A percentile compares a stretch with the other conserved stretches of the same genome.
phyloP scores from a whole-genome alignment of 2,113 vertebrate species.

The Carassius carassius region DNA sequence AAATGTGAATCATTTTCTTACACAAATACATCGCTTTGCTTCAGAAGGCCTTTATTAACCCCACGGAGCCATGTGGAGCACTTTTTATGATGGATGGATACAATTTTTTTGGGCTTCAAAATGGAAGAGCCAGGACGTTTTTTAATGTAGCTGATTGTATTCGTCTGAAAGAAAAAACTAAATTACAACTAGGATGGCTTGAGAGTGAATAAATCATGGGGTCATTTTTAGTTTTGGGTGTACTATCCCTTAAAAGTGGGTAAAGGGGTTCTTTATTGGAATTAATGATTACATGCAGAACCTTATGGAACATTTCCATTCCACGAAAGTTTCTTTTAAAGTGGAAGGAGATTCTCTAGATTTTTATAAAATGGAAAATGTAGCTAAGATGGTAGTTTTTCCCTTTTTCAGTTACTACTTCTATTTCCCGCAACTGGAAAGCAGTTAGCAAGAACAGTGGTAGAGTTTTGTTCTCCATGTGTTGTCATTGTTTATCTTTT shows the following conservation, averaged over 20 bases:
- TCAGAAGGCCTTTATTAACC: no score
- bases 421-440: neutral
- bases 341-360: neutral
- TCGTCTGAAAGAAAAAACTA: no score
- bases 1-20: no score
- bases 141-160: no score
- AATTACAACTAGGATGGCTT: no score
- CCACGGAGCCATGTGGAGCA: no score
- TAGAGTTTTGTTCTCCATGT: neutral
- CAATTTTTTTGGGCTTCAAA: no score
- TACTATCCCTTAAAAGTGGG: neutral
- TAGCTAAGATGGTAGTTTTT: neutral
- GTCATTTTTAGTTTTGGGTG: no score
- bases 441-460: neutral
- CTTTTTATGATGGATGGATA: no score
- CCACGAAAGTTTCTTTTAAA: neutral
- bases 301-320: neutral
- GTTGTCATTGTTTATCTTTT: neutral
- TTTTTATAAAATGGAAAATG: neutral
- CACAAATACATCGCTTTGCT: no score
- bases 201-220: no score
- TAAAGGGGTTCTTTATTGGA: neutral
- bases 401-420: neutral
- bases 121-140: no score
- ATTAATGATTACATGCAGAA: neutral